Conservation (phyloP, 1,140 invertebrate genomes). For the Kradibia gibbosae region DNA sequence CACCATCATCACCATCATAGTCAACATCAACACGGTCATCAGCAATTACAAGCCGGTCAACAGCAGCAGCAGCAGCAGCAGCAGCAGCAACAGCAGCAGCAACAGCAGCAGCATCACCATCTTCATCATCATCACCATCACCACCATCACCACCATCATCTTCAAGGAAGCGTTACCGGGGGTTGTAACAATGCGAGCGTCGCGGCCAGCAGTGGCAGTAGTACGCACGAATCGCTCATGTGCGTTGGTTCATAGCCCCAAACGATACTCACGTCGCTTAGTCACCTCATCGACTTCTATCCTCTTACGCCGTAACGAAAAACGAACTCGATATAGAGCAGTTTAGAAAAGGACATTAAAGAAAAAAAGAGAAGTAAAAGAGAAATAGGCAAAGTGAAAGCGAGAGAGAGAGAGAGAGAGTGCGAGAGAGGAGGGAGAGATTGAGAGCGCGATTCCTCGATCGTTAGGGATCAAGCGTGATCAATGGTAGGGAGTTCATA, state of each 20-base stretch:
- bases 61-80: slow-evolving; percentile 54
- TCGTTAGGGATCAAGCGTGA: neutral
- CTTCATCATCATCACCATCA: slow-evolving; percentile 52
- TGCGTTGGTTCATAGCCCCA: slow-evolving; percentile 72
- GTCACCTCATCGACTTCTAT: slow-evolving; percentile 70
- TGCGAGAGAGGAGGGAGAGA: no score
- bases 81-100: slow-evolving; percentile 34
- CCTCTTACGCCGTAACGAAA: slow-evolving; percentile 57
- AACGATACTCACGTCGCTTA: slow-evolving; percentile 67
- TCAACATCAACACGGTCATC: slow-evolving; percentile 52
- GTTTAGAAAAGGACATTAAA: neutral
- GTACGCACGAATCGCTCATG: slow-evolving; percentile 70
- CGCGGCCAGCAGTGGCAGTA: slow-evolving; percentile 55
- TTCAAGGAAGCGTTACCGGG: slow-evolving; percentile 43
- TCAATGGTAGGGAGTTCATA: slow-evolving; percentile 3
- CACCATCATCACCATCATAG: slow-evolving; percentile 50
- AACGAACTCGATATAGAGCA: neutral
- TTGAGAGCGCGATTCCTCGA: no score
- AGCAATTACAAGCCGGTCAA: slow-evolving; percentile 32
- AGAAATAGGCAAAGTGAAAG: neutral
- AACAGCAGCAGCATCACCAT: slow-evolving; percentile 48
- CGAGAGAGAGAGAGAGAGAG: neutral
- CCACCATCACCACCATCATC: slow-evolving; percentile 48
- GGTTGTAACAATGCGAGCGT: slow-evolving; percentile 56
- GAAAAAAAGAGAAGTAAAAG: neutral